These are phyloP conservation scores for Pogonomyrmex barbatus DNA, from an alignment of 1,140 invertebrate species.

Conservation along the genomic window DNA sequence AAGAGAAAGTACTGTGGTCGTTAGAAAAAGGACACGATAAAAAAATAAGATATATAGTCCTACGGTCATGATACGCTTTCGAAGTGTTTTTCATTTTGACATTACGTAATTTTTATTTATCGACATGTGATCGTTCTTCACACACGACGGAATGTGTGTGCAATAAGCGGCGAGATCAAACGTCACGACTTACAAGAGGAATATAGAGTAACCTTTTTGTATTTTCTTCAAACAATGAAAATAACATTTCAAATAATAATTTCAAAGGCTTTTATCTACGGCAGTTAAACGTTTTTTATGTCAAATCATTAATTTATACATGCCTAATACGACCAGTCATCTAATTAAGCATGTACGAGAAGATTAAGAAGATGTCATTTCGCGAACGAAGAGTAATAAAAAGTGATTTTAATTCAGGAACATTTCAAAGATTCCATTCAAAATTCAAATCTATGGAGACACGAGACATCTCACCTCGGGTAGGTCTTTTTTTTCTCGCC, in stretches of 20 bases:
- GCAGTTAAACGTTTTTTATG: neutral
- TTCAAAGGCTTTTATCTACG: neutral
- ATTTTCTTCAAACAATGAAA: constrained; percentile 4
- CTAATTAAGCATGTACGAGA: neutral
- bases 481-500: neutral
- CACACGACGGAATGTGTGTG: constrained; percentile 5
- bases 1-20: constrained; percentile 28
- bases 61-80: constrained; percentile 13
- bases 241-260: neutral
- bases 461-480: too few species aligned
- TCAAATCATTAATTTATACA: constrained; percentile 36
- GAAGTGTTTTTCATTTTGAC: neutral
- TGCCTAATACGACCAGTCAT: neutral
- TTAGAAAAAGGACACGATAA: constrained; percentile 24
- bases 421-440: constrained; percentile 45
- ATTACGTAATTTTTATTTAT: neutral
- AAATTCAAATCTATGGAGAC: constrained; percentile 45
- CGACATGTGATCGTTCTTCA: neutral
- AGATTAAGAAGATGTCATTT: neutral
- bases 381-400: constrained; percentile 29
- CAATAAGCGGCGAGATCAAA: constrained; percentile 45
- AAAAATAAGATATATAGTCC: constrained; percentile 3
- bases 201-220: neutral
- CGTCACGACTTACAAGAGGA: neutral
- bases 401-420: constrained; percentile 1